Percentiles rank a stretch among this genome's conserved stretches.
phyloP scores from a whole-genome alignment of 2,797 vertebrate species.

The Sylvilagus floridanus region DNA sequence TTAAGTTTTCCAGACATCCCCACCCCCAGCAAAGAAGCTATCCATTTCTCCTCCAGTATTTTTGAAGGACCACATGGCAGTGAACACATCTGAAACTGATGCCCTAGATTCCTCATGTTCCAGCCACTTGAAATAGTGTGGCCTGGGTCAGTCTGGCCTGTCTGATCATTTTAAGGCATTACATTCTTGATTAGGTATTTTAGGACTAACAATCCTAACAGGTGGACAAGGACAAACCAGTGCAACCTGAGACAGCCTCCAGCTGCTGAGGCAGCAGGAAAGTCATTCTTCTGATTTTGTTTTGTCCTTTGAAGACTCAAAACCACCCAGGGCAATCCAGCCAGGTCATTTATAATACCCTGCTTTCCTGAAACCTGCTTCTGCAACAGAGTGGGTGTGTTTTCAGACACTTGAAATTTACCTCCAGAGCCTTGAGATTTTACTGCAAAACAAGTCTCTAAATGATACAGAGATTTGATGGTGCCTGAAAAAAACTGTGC shows the following conservation, averaged over 20 bases:
- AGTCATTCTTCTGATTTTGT: background rate
- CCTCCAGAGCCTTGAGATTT: background rate
- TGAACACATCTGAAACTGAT: background rate
- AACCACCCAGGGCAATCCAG: background rate
- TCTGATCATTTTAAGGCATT: slow-evolving; percentile 49
- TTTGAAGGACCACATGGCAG: slow-evolving; percentile 47
- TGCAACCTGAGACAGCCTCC: background rate
- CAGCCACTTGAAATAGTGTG: slow-evolving; percentile 23
- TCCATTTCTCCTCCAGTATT: background rate
- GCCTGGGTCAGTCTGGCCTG: background rate
- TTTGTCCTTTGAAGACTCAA: background rate
- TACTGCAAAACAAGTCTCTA: slow-evolving; percentile 1
- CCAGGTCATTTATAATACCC: background rate
- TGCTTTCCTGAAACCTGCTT: background rate
- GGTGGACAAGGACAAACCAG: background rate
- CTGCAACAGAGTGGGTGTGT: background rate
- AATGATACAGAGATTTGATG: background rate
- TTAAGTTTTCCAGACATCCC: slow-evolving; percentile 58
- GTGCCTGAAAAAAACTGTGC: background rate
- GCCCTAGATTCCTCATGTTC: background rate
- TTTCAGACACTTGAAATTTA: slow-evolving; percentile 54
- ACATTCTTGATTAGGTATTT: slow-evolving; percentile 36
- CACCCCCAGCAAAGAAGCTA: slow-evolving; percentile 31
- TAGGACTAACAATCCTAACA: background rate
- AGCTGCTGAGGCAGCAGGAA: background rate